These are phyloP conservation scores for Tupaia tana DNA, from an alignment of 2,113 vertebrate species.

Conservation along the genomic window DNA sequence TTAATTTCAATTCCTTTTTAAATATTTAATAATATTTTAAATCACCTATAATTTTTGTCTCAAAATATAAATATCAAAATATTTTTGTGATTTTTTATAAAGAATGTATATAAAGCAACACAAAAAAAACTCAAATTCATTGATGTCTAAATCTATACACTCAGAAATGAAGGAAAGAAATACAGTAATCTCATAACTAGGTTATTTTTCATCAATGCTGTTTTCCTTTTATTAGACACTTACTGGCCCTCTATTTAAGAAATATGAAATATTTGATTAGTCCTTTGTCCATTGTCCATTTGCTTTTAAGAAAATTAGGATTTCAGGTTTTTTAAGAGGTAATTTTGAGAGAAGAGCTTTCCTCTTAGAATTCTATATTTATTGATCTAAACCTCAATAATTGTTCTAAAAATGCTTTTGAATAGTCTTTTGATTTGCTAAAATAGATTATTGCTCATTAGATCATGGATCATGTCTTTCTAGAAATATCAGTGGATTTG, in stretches of 20 bases:
- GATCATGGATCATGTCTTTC: neutral
- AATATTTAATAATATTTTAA: slow-evolving; percentile 24
- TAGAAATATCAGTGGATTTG: neutral
- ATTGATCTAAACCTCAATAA: slow-evolving; percentile 25
- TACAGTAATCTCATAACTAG: neutral
- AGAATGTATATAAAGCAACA: neutral
- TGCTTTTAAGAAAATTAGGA: neutral
- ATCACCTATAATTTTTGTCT: neutral
- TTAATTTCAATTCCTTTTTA: slow-evolving; percentile 23
- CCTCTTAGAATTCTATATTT: neutral
- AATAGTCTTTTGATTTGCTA: slow-evolving; percentile 22
- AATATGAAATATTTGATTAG: slow-evolving; percentile 5
- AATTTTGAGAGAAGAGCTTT: neutral
- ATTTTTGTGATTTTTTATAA: slow-evolving; percentile 10
- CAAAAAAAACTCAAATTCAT: neutral
- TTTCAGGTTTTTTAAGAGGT: neutral
- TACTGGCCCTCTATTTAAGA: neutral
- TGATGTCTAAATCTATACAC: neutral
- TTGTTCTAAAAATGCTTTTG: slow-evolving; percentile 36
- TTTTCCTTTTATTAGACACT: neutral
- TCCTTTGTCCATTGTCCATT: slow-evolving; percentile 6
- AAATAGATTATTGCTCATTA: neutral
- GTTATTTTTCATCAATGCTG: neutral
- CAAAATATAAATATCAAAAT: neutral
- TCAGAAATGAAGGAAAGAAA: slow-evolving; percentile 4